These are phyloP conservation scores for Antrozous pallidus DNA, from an alignment of 2,797 vertebrate species.

Conservation along the genomic window DNA sequence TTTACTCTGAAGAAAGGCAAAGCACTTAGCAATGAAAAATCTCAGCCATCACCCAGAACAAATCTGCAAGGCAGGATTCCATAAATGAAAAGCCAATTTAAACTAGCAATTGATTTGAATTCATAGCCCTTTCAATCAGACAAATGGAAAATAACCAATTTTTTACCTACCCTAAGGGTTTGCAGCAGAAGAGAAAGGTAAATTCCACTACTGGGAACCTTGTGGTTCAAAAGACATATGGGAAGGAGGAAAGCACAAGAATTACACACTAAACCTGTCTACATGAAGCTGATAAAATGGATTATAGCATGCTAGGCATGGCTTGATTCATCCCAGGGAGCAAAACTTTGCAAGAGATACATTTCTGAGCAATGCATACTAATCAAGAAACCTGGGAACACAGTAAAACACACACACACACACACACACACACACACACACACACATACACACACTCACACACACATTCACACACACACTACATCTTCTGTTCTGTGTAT, in stretches of 20 bases:
- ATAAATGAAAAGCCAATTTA: conserved; percentile 65
- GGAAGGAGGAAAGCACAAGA: conserved; percentile 30
- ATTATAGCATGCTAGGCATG: background rate
- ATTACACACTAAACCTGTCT: conserved; percentile 60
- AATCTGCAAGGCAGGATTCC: conserved; percentile 41
- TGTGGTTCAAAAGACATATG: conserved; percentile 54
- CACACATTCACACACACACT: background rate
- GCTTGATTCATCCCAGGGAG: conserved; percentile 40
- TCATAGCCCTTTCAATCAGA: conserved; percentile 56
- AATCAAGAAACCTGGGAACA: background rate
- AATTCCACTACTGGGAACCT: conserved; percentile 17
- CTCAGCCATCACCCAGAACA: conserved; percentile 31
- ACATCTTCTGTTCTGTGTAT: background rate
- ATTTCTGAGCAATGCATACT: conserved; percentile 15
- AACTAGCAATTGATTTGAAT: conserved; percentile 66
- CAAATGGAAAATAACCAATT: conserved; percentile 51
- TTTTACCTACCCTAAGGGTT: conserved; percentile 37
- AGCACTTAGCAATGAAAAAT: conserved; percentile 57
- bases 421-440: background rate
- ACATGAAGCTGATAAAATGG: conserved; percentile 48
- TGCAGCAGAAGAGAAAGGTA: conserved; percentile 36
- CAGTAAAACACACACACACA: background rate
- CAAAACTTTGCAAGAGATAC: conserved; percentile 32
- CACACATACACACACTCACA: background rate
- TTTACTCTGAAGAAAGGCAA: conserved; percentile 47